These are phyloP conservation scores for Pheosia gnoma DNA, from an alignment of 2,888 invertebrate genomes.

Conservation along the genomic window DNA sequence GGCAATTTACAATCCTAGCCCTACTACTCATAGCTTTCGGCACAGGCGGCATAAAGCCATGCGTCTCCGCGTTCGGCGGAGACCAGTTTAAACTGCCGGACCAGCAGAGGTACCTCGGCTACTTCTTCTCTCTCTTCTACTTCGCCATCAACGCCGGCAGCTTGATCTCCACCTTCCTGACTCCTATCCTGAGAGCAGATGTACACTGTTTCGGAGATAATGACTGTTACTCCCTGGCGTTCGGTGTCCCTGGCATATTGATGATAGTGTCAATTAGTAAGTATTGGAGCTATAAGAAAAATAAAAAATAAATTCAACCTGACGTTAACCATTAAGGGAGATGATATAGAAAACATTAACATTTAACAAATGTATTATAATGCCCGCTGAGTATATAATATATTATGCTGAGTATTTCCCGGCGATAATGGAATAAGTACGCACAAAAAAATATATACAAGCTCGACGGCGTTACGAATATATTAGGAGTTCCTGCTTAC, in stretches of 20 bases:
- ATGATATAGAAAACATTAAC: too few relatives aligned
- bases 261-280: constrained; percentile 93
- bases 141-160: constrained; percentile 97
- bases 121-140: constrained; percentile 97
- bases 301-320: too few relatives aligned
- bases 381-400: too few relatives aligned
- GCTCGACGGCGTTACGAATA: too few relatives aligned
- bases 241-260: constrained; percentile 93
- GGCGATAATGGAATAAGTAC: too few relatives aligned
- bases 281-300: constrained; percentile 31
- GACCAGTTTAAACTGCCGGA: constrained; percentile 95
- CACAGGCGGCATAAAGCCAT: constrained; percentile 98
- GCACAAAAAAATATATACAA: too few relatives aligned
- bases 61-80: constrained; percentile 97
- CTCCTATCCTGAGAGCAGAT: constrained; percentile 93
- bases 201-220: constrained; percentile 90
- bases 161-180: constrained; percentile 93
- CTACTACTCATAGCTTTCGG: constrained; percentile 92
- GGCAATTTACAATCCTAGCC: constrained; percentile 86
- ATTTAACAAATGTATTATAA: too few relatives aligned
- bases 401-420: too few relatives aligned
- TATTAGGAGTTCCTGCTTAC: too few relatives aligned
- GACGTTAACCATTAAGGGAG: too few relatives aligned
- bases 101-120: constrained; percentile 90
- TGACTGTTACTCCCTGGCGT: constrained; percentile 93